Conservation (phyloP, 2,797 vertebrate species). For the Antrozous pallidus region DNA sequence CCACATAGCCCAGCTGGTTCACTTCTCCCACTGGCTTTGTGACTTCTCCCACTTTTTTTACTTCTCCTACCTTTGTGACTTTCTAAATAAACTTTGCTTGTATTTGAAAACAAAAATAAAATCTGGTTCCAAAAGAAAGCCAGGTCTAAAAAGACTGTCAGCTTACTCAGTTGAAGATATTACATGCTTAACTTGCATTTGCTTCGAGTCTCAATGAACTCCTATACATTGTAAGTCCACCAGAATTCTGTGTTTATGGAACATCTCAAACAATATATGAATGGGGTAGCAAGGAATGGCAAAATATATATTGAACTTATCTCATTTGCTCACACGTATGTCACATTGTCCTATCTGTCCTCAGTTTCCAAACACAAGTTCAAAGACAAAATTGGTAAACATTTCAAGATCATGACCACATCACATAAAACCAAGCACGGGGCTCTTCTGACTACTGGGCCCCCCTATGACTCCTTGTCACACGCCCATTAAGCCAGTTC, state of each 20-base stretch:
- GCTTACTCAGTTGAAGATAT: not conserved
- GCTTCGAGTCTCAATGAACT: not conserved
- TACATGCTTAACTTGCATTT: not conserved
- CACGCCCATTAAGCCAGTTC: accelerated
- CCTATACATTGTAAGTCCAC: not conserved
- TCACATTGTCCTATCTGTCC: not conserved
- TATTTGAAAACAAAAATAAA: not conserved
- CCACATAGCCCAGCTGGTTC: not conserved
- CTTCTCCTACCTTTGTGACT: not conserved
- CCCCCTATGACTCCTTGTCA: not conserved
- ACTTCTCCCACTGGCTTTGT: not conserved
- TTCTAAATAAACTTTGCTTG: not conserved
- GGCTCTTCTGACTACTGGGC: not conserved
- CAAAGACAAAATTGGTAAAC: not conserved
- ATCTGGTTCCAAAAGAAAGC: not conserved
- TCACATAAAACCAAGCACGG: not conserved
- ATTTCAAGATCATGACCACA: not conserved
- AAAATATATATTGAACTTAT: not conserved
- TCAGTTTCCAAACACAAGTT: not conserved
- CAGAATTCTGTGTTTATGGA: not conserved
- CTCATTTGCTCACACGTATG: not conserved
- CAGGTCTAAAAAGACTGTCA: not conserved
- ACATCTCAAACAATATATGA: not conserved
- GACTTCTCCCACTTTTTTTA: not conserved
- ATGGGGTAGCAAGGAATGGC: not conserved